Percentiles rank a stretch among this genome's conserved stretches.
Conservation (phyloP, 1,140 invertebrate genomes). For the Ridgeia piscesae region DNA sequence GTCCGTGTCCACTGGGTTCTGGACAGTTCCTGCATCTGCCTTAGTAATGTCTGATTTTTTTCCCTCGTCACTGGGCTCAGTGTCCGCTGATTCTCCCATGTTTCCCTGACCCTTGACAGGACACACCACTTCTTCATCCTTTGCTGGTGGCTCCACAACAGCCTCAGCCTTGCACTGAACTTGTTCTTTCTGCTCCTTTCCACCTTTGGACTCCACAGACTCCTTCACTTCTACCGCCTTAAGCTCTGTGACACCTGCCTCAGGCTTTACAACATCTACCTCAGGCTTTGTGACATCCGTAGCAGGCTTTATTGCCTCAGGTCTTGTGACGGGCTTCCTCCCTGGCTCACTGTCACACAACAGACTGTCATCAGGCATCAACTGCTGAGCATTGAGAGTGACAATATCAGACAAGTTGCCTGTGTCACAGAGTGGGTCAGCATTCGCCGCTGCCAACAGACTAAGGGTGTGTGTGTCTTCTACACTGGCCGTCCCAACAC, state of each 20-base stretch:
- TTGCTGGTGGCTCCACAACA: neutral
- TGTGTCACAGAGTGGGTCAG: neutral
- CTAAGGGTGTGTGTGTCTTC: neutral
- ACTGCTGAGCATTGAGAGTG: neutral
- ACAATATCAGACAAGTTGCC: neutral
- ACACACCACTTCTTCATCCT: neutral
- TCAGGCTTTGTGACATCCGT: neutral
- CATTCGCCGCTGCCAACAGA: neutral
- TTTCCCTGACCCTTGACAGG: neutral
- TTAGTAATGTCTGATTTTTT: neutral
- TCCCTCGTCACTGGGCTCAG: neutral
- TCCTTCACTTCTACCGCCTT: neutral
- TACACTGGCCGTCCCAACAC: neutral
- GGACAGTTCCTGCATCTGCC: neutral
- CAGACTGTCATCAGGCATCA: slow-evolving; percentile 13
- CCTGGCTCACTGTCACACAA: neutral
- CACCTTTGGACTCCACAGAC: neutral
- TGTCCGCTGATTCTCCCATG: neutral
- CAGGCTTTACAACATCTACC: neutral
- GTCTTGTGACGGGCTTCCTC: too few species aligned
- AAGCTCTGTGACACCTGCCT: too few species aligned
- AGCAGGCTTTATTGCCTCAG: too few species aligned
- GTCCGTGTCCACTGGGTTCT: neutral
- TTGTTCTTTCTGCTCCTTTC: too few species aligned
- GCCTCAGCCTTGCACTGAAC: neutral